Evolutionary conservation across 2,888 invertebrate species (phyloP).

Genomic region (Cybosia mesomella): DNA sequence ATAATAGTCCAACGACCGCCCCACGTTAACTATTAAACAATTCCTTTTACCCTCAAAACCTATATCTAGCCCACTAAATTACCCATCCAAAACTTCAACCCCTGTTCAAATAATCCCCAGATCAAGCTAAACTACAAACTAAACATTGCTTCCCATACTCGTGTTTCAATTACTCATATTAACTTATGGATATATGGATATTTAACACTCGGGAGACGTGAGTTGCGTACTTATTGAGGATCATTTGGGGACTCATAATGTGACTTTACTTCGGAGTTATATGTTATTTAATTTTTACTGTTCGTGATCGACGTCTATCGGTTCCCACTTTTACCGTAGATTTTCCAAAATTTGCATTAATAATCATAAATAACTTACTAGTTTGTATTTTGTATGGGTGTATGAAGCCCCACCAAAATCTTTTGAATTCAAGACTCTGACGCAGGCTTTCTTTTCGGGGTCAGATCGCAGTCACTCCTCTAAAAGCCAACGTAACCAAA

Average conservation of each 20-base stretch:
- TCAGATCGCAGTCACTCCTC: not conserved
- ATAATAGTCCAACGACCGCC: not conserved
- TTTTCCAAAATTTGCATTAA: not conserved
- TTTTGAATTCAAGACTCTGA: not conserved
- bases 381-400: too few relatives aligned
- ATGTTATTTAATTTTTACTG: not conserved
- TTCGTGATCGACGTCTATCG: not conserved
- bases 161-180: constrained; percentile 34
- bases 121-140: constrained; percentile 19
- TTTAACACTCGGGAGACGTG: constrained; percentile 23
- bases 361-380: too few relatives aligned
- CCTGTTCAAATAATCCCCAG: constrained; percentile 19
- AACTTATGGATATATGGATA: constrained; percentile 29
- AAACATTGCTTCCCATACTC: constrained; percentile 14
- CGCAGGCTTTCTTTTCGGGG: not conserved
- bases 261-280: not conserved
- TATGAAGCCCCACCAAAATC: too few relatives aligned
- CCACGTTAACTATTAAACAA: not conserved
- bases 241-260: constrained; percentile 15
- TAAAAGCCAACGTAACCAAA: not conserved
- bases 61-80: constrained; percentile 5
- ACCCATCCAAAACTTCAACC: constrained; percentile 18
- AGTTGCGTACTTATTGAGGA: constrained; percentile 28
- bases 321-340: not conserved
- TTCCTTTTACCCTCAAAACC: constrained; percentile 14